phyloP scores from a whole-genome alignment of 2,113 vertebrate species.

The Triplophysa siluroides region DNA sequence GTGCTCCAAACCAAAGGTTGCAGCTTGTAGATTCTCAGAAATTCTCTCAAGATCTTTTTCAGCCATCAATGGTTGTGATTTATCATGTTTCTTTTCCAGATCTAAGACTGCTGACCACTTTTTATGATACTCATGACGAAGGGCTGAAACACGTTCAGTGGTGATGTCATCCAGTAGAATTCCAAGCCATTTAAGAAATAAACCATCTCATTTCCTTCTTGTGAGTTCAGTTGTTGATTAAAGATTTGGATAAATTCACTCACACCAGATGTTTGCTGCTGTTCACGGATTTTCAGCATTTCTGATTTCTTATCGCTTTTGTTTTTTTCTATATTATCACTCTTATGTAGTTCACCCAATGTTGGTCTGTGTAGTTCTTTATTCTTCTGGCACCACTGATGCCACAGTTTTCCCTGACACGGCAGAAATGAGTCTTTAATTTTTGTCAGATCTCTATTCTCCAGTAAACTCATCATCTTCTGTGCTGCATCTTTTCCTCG shows the following conservation, averaged over 20 bases:
- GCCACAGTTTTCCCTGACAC: neutral
- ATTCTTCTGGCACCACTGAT: slow-evolving; percentile 19
- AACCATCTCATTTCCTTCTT: slow-evolving; percentile 44
- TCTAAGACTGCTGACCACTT: slow-evolving; percentile 59
- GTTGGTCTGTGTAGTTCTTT: slow-evolving; percentile 49
- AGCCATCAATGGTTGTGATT: neutral
- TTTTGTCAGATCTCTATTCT: neutral
- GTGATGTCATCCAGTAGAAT: slow-evolving; percentile 61
- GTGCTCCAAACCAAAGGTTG: slow-evolving; percentile 72
- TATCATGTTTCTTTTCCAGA: slow-evolving; percentile 55
- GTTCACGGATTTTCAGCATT: slow-evolving; percentile 59
- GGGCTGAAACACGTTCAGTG: slow-evolving; percentile 48
- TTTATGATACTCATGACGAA: slow-evolving; percentile 59
- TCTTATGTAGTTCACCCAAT: slow-evolving; percentile 51
- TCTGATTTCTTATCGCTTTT: slow-evolving; percentile 64
- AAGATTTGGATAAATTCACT: slow-evolving; percentile 48
- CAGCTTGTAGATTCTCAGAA: slow-evolving; percentile 59
- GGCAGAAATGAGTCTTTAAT: neutral
- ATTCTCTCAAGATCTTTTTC: slow-evolving; percentile 61
- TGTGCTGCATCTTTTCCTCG: neutral
- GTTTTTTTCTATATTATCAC: slow-evolving; percentile 58
- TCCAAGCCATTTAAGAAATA: slow-evolving; percentile 73
- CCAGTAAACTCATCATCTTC: neutral
- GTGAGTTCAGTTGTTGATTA: slow-evolving; percentile 46
- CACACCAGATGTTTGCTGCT: slow-evolving; percentile 52